phyloP scores from a whole-genome alignment of 2,888 invertebrate genomes.

The Apeira syringaria region DNA sequence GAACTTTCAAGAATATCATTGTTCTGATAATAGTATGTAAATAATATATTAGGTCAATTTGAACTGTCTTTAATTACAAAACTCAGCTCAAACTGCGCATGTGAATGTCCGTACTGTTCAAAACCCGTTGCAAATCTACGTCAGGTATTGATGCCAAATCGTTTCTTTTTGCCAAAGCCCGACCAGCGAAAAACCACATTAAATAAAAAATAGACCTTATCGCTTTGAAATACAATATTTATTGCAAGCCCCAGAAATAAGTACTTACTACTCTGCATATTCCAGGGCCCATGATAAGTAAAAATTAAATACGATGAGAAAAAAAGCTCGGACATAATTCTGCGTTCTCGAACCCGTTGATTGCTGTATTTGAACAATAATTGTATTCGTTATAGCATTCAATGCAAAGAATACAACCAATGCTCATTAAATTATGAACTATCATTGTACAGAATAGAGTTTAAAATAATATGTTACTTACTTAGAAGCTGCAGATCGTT shows the following conservation, averaged over 20 bases:
- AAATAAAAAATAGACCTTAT: slow-evolving; percentile 10
- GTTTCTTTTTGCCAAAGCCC: slow-evolving; percentile 20
- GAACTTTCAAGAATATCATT: too few relatives aligned
- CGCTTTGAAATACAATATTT: background rate
- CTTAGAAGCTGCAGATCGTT: slow-evolving; percentile 11
- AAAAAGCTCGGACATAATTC: slow-evolving; percentile 22
- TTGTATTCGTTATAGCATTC: slow-evolving; percentile 21
- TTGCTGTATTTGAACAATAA: slow-evolving; percentile 26
- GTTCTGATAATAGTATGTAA: too few relatives aligned
- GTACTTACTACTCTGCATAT: slow-evolving; percentile 17
- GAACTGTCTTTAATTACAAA: slow-evolving; percentile 1
- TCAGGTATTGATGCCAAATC: slow-evolving; percentile 26
- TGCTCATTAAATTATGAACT: slow-evolving; percentile 8
- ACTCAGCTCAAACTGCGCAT: slow-evolving; percentile 1
- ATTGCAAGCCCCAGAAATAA: background rate
- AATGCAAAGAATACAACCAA: slow-evolving; percentile 8
- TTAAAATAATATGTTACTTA: slow-evolving; percentile 14
- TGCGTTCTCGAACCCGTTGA: slow-evolving; percentile 16
- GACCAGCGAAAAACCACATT: slow-evolving; percentile 2
- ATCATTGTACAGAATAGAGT: slow-evolving; percentile 13
- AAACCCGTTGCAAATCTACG: slow-evolving; percentile 27
- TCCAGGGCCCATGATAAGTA: slow-evolving; percentile 26
- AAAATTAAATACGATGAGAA: slow-evolving; percentile 23
- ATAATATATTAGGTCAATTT: too few relatives aligned
- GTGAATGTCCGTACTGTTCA: slow-evolving; percentile 11